These are phyloP conservation scores for Cebus imitator DNA, from an alignment of 2,113 vertebrate genomes.

Conservation along the genomic window DNA sequence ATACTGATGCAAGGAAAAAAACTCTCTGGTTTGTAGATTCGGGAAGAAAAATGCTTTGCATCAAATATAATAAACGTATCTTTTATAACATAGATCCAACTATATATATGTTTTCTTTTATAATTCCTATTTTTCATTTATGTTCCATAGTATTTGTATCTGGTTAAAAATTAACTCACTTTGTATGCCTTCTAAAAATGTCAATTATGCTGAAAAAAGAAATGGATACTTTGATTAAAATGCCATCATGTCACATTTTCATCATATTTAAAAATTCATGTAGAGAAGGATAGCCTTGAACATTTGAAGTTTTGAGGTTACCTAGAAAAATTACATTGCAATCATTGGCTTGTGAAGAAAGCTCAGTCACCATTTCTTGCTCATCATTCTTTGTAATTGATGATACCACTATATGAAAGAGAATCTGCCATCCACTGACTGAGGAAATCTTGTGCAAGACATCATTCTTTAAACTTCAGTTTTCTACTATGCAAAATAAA, in stretches of 20 bases:
- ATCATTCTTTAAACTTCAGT: background rate
- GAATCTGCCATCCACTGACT: background rate
- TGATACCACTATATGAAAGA: background rate
- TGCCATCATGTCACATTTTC: slow-evolving; percentile 1
- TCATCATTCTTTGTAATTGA: slow-evolving; percentile 52
- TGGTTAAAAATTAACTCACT: slow-evolving; percentile 31
- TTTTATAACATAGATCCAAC: background rate
- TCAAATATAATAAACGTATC: background rate
- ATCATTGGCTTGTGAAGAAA: slow-evolving; percentile 28
- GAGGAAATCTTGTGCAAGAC: background rate
- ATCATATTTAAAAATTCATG: slow-evolving; percentile 40
- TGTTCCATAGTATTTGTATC: background rate
- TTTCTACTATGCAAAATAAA: background rate
- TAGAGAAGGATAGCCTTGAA: slow-evolving; percentile 48
- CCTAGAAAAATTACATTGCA: slow-evolving; percentile 23
- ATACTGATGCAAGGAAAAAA: background rate
- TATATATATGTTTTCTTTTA: background rate
- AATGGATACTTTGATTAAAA: slow-evolving; percentile 55
- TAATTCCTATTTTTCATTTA: slow-evolving; percentile 13
- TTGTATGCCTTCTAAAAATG: background rate
- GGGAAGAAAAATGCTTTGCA: background rate
- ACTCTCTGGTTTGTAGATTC: background rate
- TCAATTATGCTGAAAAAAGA: slow-evolving; percentile 15
- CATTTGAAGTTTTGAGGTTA: slow-evolving; percentile 42
- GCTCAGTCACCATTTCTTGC: background rate